Conservation (phyloP, 2,888 invertebrate genomes). For the Andrena haemorrhoa region DNA sequence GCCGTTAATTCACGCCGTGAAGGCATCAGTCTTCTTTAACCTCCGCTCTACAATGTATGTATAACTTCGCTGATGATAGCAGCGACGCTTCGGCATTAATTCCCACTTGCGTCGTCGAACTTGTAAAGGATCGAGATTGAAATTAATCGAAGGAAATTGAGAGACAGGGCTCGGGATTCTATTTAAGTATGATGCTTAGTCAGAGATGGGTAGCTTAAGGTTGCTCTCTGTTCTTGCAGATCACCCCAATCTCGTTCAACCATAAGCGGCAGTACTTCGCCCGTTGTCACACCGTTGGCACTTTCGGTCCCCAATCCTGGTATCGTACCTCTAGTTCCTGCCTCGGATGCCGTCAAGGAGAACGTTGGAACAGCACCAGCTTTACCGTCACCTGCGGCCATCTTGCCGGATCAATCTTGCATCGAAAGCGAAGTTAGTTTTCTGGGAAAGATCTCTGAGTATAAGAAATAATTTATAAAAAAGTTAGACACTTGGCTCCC, state of each 20-base stretch:
- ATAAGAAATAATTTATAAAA: too few relatives aligned
- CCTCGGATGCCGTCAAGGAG: conserved; percentile 74
- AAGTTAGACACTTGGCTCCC: not conserved
- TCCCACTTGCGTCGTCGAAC: not conserved
- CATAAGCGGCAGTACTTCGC: conserved; percentile 74
- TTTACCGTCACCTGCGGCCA: conserved; percentile 74
- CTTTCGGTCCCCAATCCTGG: conserved; percentile 72
- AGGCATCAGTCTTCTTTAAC: conserved; percentile 38
- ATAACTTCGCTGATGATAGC: not conserved
- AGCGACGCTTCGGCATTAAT: not conserved
- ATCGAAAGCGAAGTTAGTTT: conserved; percentile 71
- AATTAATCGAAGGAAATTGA: not conserved
- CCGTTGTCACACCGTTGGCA: conserved; percentile 74
- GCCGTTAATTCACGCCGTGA: conserved; percentile 49
- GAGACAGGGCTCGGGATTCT: not conserved
- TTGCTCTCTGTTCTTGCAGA: conserved; percentile 64
- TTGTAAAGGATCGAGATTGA: not conserved
- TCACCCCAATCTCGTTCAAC: conserved; percentile 76
- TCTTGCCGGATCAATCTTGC: conserved; percentile 76
- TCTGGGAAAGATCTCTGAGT: not conserved
- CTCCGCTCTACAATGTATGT: conserved; percentile 8
- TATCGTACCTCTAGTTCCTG: conserved; percentile 73
- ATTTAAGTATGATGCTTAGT: not conserved
- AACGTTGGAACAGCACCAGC: conserved; percentile 71
- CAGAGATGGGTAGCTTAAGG: not conserved